A percentile compares a stretch with the other conserved stretches of the same genome.
phyloP scores from a whole-genome alignment of 2,797 vertebrate species.

The Rhinogobio ventralis region DNA sequence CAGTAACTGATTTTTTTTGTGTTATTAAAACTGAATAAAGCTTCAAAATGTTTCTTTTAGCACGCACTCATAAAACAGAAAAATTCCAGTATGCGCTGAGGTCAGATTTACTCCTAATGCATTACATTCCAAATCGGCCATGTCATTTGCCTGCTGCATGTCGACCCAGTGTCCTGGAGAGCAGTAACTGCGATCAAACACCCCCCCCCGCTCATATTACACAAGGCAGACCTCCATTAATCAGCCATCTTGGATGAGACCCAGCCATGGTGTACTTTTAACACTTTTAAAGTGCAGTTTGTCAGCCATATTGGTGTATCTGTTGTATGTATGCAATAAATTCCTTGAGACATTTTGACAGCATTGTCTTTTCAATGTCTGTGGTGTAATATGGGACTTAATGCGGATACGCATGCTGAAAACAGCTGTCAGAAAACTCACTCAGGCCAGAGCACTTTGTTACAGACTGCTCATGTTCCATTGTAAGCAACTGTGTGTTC shows the following conservation, averaged over 20 bases:
- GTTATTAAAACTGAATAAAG: background rate
- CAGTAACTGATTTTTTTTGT: background rate
- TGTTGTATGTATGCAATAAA: conserved; percentile 28
- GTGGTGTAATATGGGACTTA: conserved; percentile 34
- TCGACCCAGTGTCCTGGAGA: conserved; percentile 30
- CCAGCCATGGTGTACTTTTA: conserved; percentile 9
- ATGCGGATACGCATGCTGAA: conserved; percentile 19
- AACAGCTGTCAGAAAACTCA: conserved; percentile 32
- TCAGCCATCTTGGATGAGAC: conserved; percentile 43
- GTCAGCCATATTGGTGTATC: conserved; percentile 41
- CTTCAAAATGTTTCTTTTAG: conserved; percentile 26
- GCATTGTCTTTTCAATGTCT: conserved; percentile 35
- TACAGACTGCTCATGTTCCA: conserved; percentile 23
- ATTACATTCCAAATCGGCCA: conserved; percentile 22
- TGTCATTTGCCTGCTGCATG: conserved; percentile 41
- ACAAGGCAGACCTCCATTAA: conserved; percentile 48
- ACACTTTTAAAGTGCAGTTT: conserved; percentile 40
- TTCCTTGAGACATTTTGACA: conserved; percentile 44
- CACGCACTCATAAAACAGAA: conserved; percentile 21
- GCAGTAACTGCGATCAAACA: conserved; percentile 33
- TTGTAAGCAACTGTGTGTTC: conserved; percentile 25
- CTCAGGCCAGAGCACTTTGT: conserved; percentile 16
- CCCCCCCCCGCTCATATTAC: conserved; percentile 43
- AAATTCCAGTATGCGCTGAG: background rate
- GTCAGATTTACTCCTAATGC: conserved; percentile 21